Base-by-base conservation (phyloP, 2,797 vertebrate species). In the Gambusia yucatana region DNA sequence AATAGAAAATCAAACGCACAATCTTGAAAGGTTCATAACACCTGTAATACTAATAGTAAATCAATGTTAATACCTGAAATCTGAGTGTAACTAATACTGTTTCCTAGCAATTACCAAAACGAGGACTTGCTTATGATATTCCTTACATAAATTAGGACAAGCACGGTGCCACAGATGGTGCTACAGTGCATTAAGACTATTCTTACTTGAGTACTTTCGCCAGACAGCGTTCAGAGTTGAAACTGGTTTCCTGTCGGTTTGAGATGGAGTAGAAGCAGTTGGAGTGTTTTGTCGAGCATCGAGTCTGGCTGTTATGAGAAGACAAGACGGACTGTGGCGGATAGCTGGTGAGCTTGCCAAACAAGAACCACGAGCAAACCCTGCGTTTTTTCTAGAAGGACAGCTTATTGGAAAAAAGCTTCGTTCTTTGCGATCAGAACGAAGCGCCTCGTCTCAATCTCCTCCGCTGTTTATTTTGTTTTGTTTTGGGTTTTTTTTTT, bases 201-300 rank as follows among this genome's bases (percentile, higher is more conserved):
- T 0, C 84, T 86, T 72, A 81, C 85, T 48, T 80, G 73, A 20
- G 73, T 57, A 43, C 43, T 47, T 77, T 36, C 2, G 6, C 1
- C 4, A 3, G 16, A 3, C 48, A 17, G 7, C 14, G 1, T n/a
- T n/a, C 25, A 69, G 2, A 25, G 57, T 17, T 6, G 25, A 63
- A 16, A 8, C 69, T 0, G 50, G 11, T 47, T 47, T 47, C 14
- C 44, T 46, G 44, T 3, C 2, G 44, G 44, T 2, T 10, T 44
- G 44, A 11, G 44, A 11, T 46, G 14, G 14, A 16, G 14, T 46
- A 3, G 13, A 47, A 47, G 46, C 46, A 17, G 14, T 1, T 1
- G 46, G 46, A 5, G 46, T 16, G 46, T 47, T 47, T 47, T 5
- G 46, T 16, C 14, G 46, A 16, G 46, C 46, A 47, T 47, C 46